Base-by-base conservation (phyloP, 2,888 invertebrate species). In the Octonoba sinensis region DNA sequence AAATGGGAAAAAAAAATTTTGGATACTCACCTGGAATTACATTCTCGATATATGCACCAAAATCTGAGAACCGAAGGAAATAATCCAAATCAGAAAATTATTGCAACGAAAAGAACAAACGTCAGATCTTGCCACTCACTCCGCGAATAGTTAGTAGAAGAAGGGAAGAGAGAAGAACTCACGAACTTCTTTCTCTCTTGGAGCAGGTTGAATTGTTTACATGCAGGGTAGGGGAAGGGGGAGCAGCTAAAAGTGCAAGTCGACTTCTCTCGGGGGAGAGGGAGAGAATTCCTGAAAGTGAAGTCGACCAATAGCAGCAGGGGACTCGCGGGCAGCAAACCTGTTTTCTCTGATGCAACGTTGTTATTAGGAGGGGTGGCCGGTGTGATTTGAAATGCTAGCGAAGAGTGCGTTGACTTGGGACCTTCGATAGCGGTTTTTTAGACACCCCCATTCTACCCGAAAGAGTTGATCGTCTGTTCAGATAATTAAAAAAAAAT, bases 191-290 rank as follows among this genome's bases (percentile, higher is more conserved):
- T 47, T n/a, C 36, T 62, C 22, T 54, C 64, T 13, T 15, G 27
- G 18, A 18, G 64, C 73, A 73, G 73, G 73, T 73, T 73, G 73
- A 64, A 73, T 73, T 73, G 73, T 73, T 73, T 73, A 73, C 73
- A 73, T 73, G 73, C 54, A 2, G 36, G 36, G 71, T 20, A 64
- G n/a, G 24, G 22, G 69, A n/a, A 36, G 22, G 59, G 22, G 22
- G 44, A 44, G 49, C 47, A 59, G 60, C 18, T 24, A 49, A 59
- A 69, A 69, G 69, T 69, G 69, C 62, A 56, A 72, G 72, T 72
- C 72, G 70, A 46, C 69, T 69, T 54, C 56, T 54, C 44, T 44
- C 51, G 65, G 65, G 18, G 59, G 59, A 36, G 20, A 46, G 27
- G 60, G 49, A 36, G 49, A 56, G 64, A 64, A 73, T 73, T 73